Conservation (phyloP, 92 coral and sea anemone genomes). For the Phenganax stokvisi region DNA sequence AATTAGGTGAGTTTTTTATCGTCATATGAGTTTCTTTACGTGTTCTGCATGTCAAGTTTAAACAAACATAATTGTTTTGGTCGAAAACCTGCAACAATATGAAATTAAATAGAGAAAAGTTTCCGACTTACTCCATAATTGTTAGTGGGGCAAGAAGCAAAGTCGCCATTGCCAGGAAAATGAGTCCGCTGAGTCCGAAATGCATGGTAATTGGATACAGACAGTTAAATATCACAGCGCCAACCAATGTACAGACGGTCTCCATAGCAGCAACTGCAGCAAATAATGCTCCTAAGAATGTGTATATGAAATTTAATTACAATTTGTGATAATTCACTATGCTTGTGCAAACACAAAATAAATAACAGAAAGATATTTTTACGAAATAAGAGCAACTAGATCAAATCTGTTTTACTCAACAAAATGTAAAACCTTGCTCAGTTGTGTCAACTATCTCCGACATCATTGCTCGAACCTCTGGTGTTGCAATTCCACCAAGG, state of each 20-base stretch:
- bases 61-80: neutral
- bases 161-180: slow-evolving; percentile 80
- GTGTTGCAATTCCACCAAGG: slow-evolving; percentile 92
- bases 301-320: neutral
- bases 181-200: slow-evolving; percentile 67
- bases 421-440: slow-evolving; percentile 73
- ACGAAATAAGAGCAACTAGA: neutral
- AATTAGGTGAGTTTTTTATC: too few relatives aligned
- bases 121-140: slow-evolving; percentile 67
- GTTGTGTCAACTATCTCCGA: slow-evolving; percentile 79
- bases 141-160: slow-evolving; percentile 61
- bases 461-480: slow-evolving; percentile 94
- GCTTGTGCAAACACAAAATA: too few relatives aligned
- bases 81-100: neutral
- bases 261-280: slow-evolving; percentile 94
- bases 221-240: slow-evolving; percentile 90
- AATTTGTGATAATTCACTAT: neutral
- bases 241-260: slow-evolving; percentile 79
- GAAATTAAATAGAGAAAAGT: neutral
- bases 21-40: too few relatives aligned
- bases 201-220: slow-evolving; percentile 77
- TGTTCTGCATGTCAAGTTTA: too few relatives aligned
- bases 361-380: too few relatives aligned
- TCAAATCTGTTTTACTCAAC: neutral
- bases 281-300: slow-evolving; percentile 69